Evolutionary conservation across 2,113 vertebrate genomes (phyloP), one percentile per base, ranked within the genome.

Genomic region (Cynoglossus semilaevis): DNA sequence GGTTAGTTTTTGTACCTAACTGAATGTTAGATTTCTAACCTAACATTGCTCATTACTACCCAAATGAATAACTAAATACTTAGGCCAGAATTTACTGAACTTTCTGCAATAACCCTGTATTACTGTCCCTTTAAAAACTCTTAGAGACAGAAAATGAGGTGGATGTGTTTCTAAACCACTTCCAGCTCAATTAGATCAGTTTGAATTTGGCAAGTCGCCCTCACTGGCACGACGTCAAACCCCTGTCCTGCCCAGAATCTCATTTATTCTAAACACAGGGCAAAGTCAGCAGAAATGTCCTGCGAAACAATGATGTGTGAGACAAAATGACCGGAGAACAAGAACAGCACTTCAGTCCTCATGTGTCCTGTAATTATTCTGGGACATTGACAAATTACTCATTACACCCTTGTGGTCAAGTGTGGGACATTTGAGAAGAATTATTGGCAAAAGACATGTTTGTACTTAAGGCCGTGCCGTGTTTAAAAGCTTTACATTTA

Each of bases 161-260:
- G 42, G 1, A 19, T 15, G 40, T 7, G n/a, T 69, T 82, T 77
- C 52, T 67, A 76, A 76, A 77, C 64, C 75, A 64, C 74, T 83
- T 80, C 47, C 59, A 74, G 54, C 67, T 72, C 81, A 63, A 82
- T 85, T 84, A 85, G 58, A 68, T 61, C 68, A 51, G 44, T 77
- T 75, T 74, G 67, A 71, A 67, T 79, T 75, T 84, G 82, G 86
- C 84, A 66, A 63, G 8, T 22, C 57, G 60, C 47, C 52, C 50
- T 62, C 7, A 2, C 67, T 84, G 79, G 69, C 81, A 71, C 57
- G 15, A 44, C 58, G 22, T 34, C 64, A 52, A 50, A 47, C 8
- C 38, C 52, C 56, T 64, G 37, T 69, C 50, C 46, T 44, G 67
- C 22, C 42, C 42, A 19, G 62, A 76, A 61, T 40, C 40, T 12